A percentile compares a stretch with the other conserved stretches of the same genome.
Evolutionary conservation across 2,113 vertebrate species (phyloP).

Genomic region (Tragelaphus imberbis): DNA sequence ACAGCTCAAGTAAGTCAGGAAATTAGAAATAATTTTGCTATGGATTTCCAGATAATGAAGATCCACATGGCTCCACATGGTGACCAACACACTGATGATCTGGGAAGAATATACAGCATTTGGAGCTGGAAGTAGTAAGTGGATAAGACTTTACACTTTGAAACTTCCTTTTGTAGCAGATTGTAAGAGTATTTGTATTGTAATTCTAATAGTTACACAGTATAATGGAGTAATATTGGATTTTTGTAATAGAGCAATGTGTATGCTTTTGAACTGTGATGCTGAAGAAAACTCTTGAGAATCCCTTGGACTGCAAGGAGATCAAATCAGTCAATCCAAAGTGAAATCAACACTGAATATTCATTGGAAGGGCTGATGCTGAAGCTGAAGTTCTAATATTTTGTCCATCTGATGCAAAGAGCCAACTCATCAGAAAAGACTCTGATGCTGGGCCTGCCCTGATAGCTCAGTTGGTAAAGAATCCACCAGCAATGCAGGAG

Average conservation of each 20-base stretch:
- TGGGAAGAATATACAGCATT: not conserved
- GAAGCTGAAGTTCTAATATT: not conserved
- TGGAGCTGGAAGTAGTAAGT: not conserved
- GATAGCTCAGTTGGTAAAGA: not conserved
- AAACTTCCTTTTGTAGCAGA: not conserved
- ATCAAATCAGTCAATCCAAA: not conserved
- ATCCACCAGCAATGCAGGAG: not conserved
- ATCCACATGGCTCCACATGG: not conserved
- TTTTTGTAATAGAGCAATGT: not conserved
- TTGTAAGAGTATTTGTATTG: not conserved
- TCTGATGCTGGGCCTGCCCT: not conserved
- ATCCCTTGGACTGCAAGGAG: not conserved
- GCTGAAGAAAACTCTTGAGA: not conserved
- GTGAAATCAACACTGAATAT: not conserved
- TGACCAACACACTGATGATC: not conserved
- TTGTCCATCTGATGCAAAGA: not conserved
- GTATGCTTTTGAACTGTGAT: not conserved
- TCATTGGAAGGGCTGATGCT: not conserved
- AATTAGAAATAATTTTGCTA: not conserved
- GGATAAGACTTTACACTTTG: not conserved
- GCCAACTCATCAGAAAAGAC: not conserved
- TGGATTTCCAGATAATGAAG: not conserved
- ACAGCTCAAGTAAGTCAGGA: not conserved
- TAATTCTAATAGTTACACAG: not conserved
- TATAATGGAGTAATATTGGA: not conserved